Base-by-base conservation (phyloP, 2,113 vertebrate species). In the Dryoscopus gambensis region DNA sequence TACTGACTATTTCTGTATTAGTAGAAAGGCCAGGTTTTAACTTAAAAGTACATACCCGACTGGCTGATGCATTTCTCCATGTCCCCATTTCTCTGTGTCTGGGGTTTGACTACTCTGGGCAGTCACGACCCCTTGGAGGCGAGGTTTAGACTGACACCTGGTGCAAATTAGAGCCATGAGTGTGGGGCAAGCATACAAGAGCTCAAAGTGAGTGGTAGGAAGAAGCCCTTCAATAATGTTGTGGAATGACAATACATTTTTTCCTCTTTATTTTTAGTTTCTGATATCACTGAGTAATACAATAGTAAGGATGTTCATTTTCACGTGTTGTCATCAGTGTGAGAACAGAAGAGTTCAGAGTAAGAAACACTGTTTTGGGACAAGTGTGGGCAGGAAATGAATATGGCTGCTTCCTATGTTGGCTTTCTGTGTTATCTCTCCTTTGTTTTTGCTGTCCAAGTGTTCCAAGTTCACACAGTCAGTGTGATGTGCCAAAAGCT, bases 381-480 rank as follows among this genome's bases (percentile, higher is more conserved):
- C 20, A 78, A 64, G 17, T 14, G 4, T 52, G 44, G 35, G 21
- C 76, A 50, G 8, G 40, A 30, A 62, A 62, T 28, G 1, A 83
- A 11, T 44, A 28, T 6, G 11, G 12, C 28, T 83, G 19, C 14
- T 80, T 73, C 12, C 22, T 46, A 0, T 57, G 10, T 35, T 71
- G 37, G 8, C 23, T 67, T 74, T 63, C 37, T 5, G 0, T 27
- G 16, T 35, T 89, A 20, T 31, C 65, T 78, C 14, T 47, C 81
- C 63, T 78, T 59, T 75, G 5, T 35, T 64, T 89, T 68, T 84
- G 12, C n/a, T 42, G n/a, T 68, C 68, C 2, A 4, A 30, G 4
- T 7, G 8, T 67, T 93, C 40, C 27, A 73, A 31, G 12, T 28
- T 53, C 25, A 25, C 0, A 0, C 2, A 0, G 30, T 55, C n/a